A percentile compares a stretch with the other conserved stretches of the same genome.
Conservation (phyloP, 1,140 invertebrate species). For the Drosophila cardini region DNA sequence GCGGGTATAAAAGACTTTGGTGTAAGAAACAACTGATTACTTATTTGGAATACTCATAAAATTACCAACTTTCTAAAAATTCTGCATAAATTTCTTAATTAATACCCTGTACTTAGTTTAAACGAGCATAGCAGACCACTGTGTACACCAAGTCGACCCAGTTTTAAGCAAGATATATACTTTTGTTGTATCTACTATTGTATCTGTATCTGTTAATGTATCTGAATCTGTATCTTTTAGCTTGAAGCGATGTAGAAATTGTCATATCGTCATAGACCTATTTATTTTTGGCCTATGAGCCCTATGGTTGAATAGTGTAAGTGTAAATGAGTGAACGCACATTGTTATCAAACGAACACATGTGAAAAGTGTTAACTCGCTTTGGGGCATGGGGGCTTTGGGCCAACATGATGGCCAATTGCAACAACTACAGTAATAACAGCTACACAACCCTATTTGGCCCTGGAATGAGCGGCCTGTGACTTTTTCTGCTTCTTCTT, state of each 20-base stretch:
- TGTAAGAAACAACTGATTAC: too few relatives aligned
- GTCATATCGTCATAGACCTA: not conserved
- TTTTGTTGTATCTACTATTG: too few relatives aligned
- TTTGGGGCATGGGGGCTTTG: not conserved
- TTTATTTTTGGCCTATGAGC: not conserved
- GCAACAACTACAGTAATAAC: not conserved
- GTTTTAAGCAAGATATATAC: too few relatives aligned
- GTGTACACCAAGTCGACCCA: too few relatives aligned
- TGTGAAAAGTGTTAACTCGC: conserved; percentile 17
- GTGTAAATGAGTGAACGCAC: conserved; percentile 7
- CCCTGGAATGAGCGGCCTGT: conserved; percentile 11
- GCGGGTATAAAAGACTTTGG: too few relatives aligned
- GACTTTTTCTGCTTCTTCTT: not conserved
- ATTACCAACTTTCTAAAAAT: too few relatives aligned
- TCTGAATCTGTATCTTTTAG: not conserved
- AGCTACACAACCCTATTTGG: not conserved
- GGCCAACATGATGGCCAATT: conserved; percentile 6
- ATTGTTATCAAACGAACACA: conserved; percentile 2
- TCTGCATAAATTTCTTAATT: too few relatives aligned
- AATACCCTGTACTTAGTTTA: too few relatives aligned
- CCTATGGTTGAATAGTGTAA: not conserved
- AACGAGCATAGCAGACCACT: too few relatives aligned
- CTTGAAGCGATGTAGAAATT: conserved; percentile 9
- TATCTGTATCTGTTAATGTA: not conserved
- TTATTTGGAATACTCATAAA: too few relatives aligned